Percentiles rank a stretch among this genome's conserved stretches.
Conservation (phyloP, 1,140 invertebrate species). For the Vanessa atalanta region DNA sequence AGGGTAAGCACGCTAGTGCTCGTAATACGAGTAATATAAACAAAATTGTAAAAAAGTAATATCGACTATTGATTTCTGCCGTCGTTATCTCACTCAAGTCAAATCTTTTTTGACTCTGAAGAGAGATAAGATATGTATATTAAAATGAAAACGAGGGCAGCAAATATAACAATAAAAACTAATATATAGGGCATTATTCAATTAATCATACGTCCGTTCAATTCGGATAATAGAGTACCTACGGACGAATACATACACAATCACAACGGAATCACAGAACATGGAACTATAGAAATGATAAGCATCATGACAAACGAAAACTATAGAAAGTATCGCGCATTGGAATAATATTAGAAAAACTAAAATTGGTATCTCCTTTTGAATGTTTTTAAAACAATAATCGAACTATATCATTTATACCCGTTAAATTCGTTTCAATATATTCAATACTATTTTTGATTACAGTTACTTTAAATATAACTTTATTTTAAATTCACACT, state of each 20-base stretch:
- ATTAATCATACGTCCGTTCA: slow-evolving; percentile 15
- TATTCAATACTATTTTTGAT: no score
- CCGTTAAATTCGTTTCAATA: no score
- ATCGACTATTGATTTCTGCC: background rate
- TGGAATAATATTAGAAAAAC: no score
- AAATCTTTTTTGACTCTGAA: background rate
- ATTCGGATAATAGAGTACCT: slow-evolving; percentile 2
- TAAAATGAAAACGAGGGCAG: background rate
- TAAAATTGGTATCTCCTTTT: no score
- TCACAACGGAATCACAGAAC: background rate
- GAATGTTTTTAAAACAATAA: no score
- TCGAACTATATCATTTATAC: no score
- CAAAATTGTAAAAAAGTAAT: background rate
- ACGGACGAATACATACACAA: background rate
- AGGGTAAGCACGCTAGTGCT: background rate
- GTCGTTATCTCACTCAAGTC: background rate
- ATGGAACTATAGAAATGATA: background rate
- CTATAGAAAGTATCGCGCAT: no score
- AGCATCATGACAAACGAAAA: no score
- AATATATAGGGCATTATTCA: slow-evolving; percentile 12
- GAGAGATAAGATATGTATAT: background rate
- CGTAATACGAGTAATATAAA: background rate
- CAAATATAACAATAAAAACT: slow-evolving; percentile 5
- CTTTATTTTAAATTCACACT: no score
- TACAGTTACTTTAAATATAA: no score